Conservation (phyloP, 2,888 invertebrate genomes). For the Synanthedon andrenaeformis region DNA sequence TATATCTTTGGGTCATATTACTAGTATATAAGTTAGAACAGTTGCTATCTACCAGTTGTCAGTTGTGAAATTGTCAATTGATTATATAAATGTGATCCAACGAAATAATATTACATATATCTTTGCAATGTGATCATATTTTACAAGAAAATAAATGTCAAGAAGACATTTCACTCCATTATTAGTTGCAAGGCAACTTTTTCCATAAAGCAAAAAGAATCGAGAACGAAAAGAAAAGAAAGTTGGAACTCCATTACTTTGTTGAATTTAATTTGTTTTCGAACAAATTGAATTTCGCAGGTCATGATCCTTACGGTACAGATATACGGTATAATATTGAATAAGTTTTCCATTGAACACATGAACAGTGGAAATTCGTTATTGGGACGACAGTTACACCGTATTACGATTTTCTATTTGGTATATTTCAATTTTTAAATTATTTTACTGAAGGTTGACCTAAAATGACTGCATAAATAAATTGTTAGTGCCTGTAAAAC, state of each 20-base stretch:
- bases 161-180: background rate
- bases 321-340: conserved; percentile 1
- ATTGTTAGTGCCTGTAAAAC: too few species aligned
- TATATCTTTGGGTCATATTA: too few species aligned
- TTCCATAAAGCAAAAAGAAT: background rate
- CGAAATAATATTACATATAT: too few species aligned
- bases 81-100: too few species aligned
- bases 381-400: conserved; percentile 1
- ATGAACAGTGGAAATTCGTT: background rate
- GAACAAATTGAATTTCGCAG: conserved; percentile 1
- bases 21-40: too few species aligned
- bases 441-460: background rate
- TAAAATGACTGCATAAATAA: background rate
- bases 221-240: background rate
- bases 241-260: conserved; percentile 1
- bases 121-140: too few species aligned
- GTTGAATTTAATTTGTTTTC: conserved; percentile 3
- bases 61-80: too few species aligned
- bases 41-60: too few species aligned
- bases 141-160: background rate
- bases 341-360: background rate
- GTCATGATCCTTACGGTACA: background rate
- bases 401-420: background rate
- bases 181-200: background rate
- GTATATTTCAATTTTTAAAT: background rate